A percentile compares a stretch with the other conserved stretches of the same genome.
Conservation (phyloP, 35 echinoderm and acorn worm species). For the Ophiothrix spiculata region DNA sequence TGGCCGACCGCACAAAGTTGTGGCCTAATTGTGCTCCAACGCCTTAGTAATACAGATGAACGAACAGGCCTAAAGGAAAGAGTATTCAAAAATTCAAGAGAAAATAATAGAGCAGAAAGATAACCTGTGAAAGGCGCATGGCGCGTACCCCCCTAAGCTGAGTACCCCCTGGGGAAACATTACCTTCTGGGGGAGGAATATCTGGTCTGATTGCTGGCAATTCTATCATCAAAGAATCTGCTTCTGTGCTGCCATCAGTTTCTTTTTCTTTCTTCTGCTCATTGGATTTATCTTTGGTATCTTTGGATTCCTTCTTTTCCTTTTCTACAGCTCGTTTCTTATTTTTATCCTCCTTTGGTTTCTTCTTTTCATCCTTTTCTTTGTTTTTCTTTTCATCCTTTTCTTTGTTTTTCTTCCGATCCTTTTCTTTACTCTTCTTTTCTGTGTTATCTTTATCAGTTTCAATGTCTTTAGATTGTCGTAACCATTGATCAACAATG, state of each 20-base stretch:
- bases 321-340: not conserved
- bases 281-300: not conserved
- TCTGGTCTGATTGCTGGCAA: constrained; percentile 67
- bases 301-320: constrained; percentile 1
- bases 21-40: too few relatives aligned
- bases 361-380: constrained; percentile 7
- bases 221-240: constrained; percentile 28
- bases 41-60: too few relatives aligned
- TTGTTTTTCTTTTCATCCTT: constrained; percentile 21
- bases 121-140: too few relatives aligned
- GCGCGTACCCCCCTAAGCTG: not conserved
- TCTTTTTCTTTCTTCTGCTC: constrained; percentile 27
- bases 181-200: constrained; percentile 51
- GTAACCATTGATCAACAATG: constrained; percentile 60
- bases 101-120: too few relatives aligned
- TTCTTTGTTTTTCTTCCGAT: not conserved
- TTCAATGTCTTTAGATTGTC: not conserved
- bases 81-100: too few relatives aligned
- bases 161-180: not conserved
- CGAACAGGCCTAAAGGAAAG: too few relatives aligned
- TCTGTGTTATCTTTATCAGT: not conserved
- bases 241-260: not conserved
- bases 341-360: not conserved
- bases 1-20: too few relatives aligned
- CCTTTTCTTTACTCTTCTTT: not conserved